Evolutionary conservation across 2,888 invertebrate genomes (phyloP).

Genomic region (Neuroscelio doddi): DNA sequence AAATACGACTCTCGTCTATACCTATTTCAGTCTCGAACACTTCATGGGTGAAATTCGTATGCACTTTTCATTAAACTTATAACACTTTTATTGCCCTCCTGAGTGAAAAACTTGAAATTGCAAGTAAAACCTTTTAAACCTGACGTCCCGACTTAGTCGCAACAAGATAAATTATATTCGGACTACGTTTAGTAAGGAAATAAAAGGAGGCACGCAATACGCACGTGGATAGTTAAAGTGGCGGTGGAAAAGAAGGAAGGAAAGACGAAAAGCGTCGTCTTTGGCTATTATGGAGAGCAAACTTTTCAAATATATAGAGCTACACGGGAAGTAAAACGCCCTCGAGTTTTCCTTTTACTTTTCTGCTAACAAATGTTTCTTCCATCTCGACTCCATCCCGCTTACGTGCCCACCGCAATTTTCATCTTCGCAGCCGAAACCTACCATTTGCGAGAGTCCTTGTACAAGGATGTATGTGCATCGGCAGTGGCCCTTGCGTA

Average conservation of each 20-base stretch:
- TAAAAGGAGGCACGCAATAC: constrained; percentile 11
- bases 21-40: no score
- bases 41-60: neutral
- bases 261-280: constrained; percentile 3
- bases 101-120: constrained; percentile 45
- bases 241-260: constrained; percentile 13
- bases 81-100: constrained; percentile 37
- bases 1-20: no score
- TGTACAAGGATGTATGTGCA: constrained; percentile 34
- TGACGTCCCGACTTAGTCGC: neutral
- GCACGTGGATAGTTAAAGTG: constrained; percentile 19
- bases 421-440: constrained; percentile 26
- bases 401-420: constrained; percentile 38
- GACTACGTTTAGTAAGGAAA: neutral
- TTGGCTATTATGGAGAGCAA: constrained; percentile 30
- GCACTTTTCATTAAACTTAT: constrained; percentile 36
- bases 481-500: constrained; percentile 24
- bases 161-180: constrained; percentile 21
- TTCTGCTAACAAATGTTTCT: constrained; percentile 46
- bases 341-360: constrained; percentile 24
- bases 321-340: constrained; percentile 1
- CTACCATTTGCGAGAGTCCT: constrained; percentile 33
- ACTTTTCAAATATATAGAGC: constrained; percentile 27
- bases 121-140: constrained; percentile 25
- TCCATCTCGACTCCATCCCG: constrained; percentile 30